Evolutionary conservation across 2,113 vertebrate genomes (phyloP).

Genomic region (Tachysurus fulvidraco): DNA sequence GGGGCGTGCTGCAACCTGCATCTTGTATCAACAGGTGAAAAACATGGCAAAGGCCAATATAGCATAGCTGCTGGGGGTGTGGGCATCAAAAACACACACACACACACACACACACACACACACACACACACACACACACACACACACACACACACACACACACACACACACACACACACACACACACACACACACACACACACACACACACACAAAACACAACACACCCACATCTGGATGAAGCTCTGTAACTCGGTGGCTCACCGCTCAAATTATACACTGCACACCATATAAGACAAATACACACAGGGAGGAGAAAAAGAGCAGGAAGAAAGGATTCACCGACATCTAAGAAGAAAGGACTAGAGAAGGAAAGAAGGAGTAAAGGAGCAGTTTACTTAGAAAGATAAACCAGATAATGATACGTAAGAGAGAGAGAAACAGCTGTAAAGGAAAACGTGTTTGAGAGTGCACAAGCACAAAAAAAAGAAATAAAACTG

Average conservation of each 20-base stretch:
- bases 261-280: conserved; percentile 73
- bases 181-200: conserved; percentile 45
- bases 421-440: not conserved
- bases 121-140: conserved; percentile 62
- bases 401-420: not conserved
- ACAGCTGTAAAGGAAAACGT: not conserved
- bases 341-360: not conserved
- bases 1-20: conserved; percentile 16
- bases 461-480: not conserved
- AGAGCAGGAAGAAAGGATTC: not conserved
- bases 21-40: conserved; percentile 35
- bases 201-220: conserved; percentile 50
- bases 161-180: conserved; percentile 58
- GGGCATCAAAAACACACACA: conserved; percentile 39
- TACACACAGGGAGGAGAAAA: conserved; percentile 10
- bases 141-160: conserved; percentile 46
- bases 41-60: conserved; percentile 31
- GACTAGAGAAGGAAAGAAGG: not conserved
- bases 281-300: conserved; percentile 33
- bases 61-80: conserved; percentile 31
- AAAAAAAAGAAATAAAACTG: not conserved
- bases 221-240: conserved; percentile 70
- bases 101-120: conserved; percentile 42
- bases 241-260: conserved; percentile 68
- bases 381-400: not conserved